These are phyloP conservation scores for Lepus europaeus DNA, from an alignment of 2,113 vertebrate genomes.

Conservation along the genomic window DNA sequence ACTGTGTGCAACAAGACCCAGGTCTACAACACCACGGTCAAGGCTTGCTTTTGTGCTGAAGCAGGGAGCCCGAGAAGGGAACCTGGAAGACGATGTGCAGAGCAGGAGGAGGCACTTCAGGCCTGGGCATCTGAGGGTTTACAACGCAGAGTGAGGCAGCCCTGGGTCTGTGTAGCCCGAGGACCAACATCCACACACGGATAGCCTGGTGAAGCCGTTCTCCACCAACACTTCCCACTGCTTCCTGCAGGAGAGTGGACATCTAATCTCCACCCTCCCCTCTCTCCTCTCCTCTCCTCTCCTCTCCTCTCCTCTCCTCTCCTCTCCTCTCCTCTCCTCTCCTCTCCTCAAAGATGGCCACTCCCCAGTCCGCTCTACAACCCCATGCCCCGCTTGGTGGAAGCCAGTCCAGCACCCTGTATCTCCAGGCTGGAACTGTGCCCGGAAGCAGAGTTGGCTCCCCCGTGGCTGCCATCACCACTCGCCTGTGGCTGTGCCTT, in stretches of 20 bases:
- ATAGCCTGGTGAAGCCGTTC: rapidly evolving
- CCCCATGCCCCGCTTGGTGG: background rate
- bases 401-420: background rate
- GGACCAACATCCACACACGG: background rate
- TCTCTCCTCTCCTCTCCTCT: background rate
- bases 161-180: rapidly evolving
- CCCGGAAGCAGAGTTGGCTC: background rate
- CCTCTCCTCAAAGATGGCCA: background rate
- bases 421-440: rapidly evolving
- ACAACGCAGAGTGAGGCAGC: background rate
- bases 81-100: background rate
- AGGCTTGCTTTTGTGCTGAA: slow-evolving; percentile 42
- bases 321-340: background rate
- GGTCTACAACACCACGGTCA: slow-evolving; percentile 75
- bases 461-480: rapidly evolving
- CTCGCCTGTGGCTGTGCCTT: background rate
- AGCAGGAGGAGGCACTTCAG: too few relatives aligned
- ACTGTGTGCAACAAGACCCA: background rate
- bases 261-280: background rate
- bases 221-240: background rate
- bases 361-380: too few relatives aligned
- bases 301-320: background rate
- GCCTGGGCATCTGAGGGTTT: too few relatives aligned
- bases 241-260: background rate
- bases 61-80: background rate